A percentile compares a stretch with the other conserved stretches of the same genome.
These are phyloP conservation scores for Phthorimaea operculella DNA, from an alignment of 1,140 invertebrate genomes.

Conservation along the genomic window DNA sequence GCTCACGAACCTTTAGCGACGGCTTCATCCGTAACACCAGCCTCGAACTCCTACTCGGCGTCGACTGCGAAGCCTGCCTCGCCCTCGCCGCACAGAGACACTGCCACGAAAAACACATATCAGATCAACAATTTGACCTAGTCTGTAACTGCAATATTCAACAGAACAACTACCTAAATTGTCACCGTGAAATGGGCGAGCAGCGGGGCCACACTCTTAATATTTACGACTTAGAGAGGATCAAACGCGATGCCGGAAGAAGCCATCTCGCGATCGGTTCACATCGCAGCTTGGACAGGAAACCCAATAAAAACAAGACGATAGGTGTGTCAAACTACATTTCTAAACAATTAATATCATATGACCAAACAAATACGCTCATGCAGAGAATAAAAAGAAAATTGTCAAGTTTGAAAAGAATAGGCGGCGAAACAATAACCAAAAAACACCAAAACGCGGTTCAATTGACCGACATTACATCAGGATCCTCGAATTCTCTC, in stretches of 20 bases:
- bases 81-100: conserved; percentile 50
- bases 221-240: conserved; percentile 57
- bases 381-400: conserved; percentile 66
- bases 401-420: conserved; percentile 63
- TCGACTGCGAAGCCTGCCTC: conserved; percentile 62
- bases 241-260: conserved; percentile 49
- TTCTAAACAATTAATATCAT: conserved; percentile 61
- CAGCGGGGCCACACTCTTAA: conserved; percentile 51
- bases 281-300: conserved; percentile 64
- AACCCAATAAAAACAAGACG: conserved; percentile 59
- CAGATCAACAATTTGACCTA: conserved; percentile 55
- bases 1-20: conserved; percentile 63
- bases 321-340: conserved; percentile 61
- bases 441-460: conserved; percentile 60
- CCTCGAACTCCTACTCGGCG: conserved; percentile 59
- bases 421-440: conserved; percentile 54
- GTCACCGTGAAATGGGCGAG: conserved; percentile 37
- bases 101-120: conserved; percentile 46
- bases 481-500: conserved; percentile 49
- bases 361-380: conserved; percentile 57
- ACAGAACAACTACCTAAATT: conserved; percentile 56
- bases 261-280: conserved; percentile 39
- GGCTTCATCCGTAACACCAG: conserved; percentile 65
- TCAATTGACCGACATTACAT: conserved; percentile 57
- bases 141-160: conserved; percentile 62